Conservation (phyloP, 2,797 vertebrate species). For the Channallabes apus region DNA sequence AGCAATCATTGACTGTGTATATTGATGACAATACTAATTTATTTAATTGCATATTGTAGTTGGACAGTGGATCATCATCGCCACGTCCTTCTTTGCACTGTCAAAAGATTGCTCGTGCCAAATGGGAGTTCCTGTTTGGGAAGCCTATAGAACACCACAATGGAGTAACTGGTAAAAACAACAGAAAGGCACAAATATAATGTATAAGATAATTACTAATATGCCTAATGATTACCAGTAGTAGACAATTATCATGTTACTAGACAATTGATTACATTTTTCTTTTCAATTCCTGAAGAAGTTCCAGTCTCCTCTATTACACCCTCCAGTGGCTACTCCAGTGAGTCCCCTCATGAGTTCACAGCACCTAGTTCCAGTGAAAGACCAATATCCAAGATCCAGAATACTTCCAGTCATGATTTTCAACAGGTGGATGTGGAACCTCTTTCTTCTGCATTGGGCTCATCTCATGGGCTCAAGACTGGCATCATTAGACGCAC, state of each 20-base stretch:
- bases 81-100: slow-evolving; percentile 75
- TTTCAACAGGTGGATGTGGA: slow-evolving; percentile 81
- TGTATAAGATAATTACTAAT: not conserved
- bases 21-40: not conserved
- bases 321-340: slow-evolving; percentile 54
- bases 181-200: not conserved
- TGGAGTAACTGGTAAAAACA: slow-evolving; percentile 63
- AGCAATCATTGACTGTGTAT: not conserved
- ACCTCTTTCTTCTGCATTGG: slow-evolving; percentile 41
- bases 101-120: slow-evolving; percentile 89
- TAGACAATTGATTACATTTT: not conserved
- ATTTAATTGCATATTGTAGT: slow-evolving; percentile 67
- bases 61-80: slow-evolving; percentile 63
- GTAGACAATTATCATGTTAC: not conserved
- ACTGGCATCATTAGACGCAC: slow-evolving; percentile 81
- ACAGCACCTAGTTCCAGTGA: slow-evolving; percentile 36
- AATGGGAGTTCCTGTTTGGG: slow-evolving; percentile 97
- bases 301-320: slow-evolving; percentile 47
- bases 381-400: slow-evolving; percentile 29
- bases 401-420: slow-evolving; percentile 61
- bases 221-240: not conserved
- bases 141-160: slow-evolving; percentile 58
- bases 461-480: slow-evolving; percentile 49
- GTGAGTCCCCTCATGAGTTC: slow-evolving; percentile 41
- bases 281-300: slow-evolving; percentile 11